A percentile compares a stretch with the other conserved stretches of the same genome.
phyloP scores from a whole-genome alignment of 2,113 vertebrate genomes.

The Edolisoma coerulescens region DNA sequence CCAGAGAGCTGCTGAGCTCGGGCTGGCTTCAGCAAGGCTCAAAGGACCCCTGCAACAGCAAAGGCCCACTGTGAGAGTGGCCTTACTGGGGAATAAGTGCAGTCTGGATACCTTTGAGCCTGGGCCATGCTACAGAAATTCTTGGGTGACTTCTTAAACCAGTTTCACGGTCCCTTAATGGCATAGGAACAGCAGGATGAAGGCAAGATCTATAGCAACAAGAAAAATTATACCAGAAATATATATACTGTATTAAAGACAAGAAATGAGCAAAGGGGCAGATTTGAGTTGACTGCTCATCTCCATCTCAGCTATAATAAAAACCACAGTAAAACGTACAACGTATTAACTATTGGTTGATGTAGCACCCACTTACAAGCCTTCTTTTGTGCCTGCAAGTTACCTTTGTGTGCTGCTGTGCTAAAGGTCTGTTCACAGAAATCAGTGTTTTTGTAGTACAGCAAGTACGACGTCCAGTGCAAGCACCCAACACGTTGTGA shows the following conservation, averaged over 20 bases:
- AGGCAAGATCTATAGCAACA: background rate
- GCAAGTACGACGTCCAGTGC: background rate
- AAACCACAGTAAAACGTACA: background rate
- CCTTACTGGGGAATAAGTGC: background rate
- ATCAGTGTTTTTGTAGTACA: background rate
- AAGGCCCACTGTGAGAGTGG: background rate
- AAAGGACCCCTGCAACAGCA: background rate
- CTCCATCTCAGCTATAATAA: background rate
- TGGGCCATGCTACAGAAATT: background rate
- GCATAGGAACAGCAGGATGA: background rate
- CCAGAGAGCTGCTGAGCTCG: background rate
- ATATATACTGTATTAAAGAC: background rate
- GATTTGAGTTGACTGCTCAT: background rate
- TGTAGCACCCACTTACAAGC: background rate
- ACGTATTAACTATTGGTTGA: background rate
- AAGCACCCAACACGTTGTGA: fast-evolving
- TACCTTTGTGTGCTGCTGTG: background rate
- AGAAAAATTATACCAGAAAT: background rate
- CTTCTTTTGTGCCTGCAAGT: background rate
- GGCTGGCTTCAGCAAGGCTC: background rate
- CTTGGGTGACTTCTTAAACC: background rate
- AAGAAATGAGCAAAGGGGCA: background rate
- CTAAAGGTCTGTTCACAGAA: background rate
- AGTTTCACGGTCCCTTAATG: background rate
- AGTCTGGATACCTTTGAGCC: background rate